A percentile compares a stretch with the other conserved stretches of the same genome.
Conservation (phyloP, 2,888 invertebrate genomes). For the Caenorhabditis sp. region DNA sequence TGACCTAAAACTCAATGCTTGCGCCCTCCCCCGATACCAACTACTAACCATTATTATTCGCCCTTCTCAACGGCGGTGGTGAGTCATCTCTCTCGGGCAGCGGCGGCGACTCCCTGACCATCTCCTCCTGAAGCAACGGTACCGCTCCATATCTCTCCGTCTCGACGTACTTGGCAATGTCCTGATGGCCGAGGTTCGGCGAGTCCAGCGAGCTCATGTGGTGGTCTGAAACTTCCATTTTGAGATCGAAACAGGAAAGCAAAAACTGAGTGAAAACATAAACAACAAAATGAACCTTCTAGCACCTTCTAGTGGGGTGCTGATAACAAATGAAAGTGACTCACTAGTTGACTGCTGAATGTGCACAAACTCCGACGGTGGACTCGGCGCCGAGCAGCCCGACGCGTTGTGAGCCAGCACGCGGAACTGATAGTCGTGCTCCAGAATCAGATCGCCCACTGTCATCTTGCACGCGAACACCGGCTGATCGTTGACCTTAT, state of each 20-base stretch:
- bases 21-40: no score
- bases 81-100: constrained; percentile 83
- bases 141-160: constrained; percentile 79
- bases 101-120: constrained; percentile 82
- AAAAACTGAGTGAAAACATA: no score
- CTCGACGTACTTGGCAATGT: constrained; percentile 76
- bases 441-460: constrained; percentile 81
- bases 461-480: constrained; percentile 83
- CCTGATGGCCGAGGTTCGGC: constrained; percentile 41
- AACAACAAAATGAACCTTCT: no score
- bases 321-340: constrained; percentile 20
- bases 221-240: constrained; percentile 49
- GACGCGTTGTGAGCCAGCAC: constrained; percentile 82
- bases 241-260: no score
- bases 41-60: constrained; percentile 68
- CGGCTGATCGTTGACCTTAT: constrained; percentile 82
- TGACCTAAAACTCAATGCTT: no score
- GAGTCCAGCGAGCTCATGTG: constrained; percentile 42
- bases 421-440: constrained; percentile 82
- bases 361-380: constrained; percentile 79
- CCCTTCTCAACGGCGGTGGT: constrained; percentile 80
- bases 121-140: constrained; percentile 81
- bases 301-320: not conserved
- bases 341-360: constrained; percentile 72
- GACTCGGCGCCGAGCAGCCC: constrained; percentile 81